Evolutionary conservation across 2,797 vertebrate species (phyloP), one percentile per base, ranked within the genome.

Genomic region (Nothura maculosa): DNA sequence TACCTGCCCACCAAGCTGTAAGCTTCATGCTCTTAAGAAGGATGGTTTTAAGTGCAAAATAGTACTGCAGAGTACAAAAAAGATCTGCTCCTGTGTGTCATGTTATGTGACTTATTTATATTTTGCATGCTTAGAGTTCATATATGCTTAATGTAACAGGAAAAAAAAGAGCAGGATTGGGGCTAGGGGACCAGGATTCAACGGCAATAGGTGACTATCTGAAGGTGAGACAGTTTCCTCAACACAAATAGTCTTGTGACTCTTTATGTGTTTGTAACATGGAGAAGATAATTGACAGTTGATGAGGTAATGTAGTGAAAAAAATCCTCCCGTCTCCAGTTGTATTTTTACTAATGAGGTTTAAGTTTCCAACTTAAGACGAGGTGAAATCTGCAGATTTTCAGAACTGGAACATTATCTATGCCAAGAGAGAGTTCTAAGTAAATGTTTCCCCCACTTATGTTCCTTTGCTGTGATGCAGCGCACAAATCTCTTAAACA

Each of bases 1-100:
- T 99, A 99, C 95, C 96, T 99, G 75, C 99, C 99, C 80, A 99
- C 99, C 48, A 99, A 99, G 98, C 97, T 99, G 99, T 99, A 98
- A 98, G 99, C 97, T 90, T 36, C 55, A 21, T 64, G 4, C 76
- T 81, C 21, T 24, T 80, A 60, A n/a, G 43, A 38, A 19, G 16
- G 13, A 61, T 28, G 83, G 40, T 9, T 83, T 93, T 87, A 62
- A 48, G 47, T 48, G 47, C 25, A 14, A 16, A 14, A 15, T 17
- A 18, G 19, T 81, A 16, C 28, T 63, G n/a, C 4, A 11, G 85
- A 13, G 85, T 64, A 19, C 9, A 58, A n/a, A 28, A 76, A 2
- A 63, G 11, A 50, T 66, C 42, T 69, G 43, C 14, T 19, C 57
- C 2, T 43, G 32, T 48, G 12, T 36, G 30, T 60, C 28, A 24